Conservation (phyloP, 2,113 vertebrate species). For the Willisornis vidua region DNA sequence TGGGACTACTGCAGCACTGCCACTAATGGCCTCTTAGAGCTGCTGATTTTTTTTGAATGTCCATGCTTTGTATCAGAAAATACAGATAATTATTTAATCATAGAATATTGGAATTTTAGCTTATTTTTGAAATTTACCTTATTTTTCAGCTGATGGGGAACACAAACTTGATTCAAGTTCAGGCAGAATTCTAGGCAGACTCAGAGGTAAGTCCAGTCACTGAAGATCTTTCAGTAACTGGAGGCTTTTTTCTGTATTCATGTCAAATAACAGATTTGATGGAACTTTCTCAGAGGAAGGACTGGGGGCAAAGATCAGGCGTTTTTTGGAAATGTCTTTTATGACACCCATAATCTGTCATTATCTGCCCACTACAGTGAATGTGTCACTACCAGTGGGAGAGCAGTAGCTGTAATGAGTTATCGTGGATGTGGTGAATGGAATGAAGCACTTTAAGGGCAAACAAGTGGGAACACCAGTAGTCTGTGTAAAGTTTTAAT, state of each 20-base stretch:
- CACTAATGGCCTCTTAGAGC: background rate
- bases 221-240: background rate
- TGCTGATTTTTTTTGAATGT: background rate
- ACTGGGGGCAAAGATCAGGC: background rate
- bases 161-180: slow-evolving; percentile 86
- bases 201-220: slow-evolving; percentile 81
- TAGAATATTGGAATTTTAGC: background rate
- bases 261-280: background rate
- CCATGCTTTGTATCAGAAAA: background rate
- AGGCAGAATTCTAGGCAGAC: slow-evolving; percentile 89
- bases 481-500: background rate
- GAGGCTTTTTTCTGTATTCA: background rate
- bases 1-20: background rate
- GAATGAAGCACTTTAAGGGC: background rate
- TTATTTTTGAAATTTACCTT: slow-evolving; percentile 60
- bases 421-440: background rate
- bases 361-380: background rate
- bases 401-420: background rate
- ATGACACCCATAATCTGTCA: background rate
- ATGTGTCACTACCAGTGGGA: background rate
- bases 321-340: background rate
- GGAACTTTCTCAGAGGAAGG: background rate
- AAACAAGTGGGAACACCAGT: background rate
- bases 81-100: background rate
- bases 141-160: slow-evolving; percentile 81